Evolutionary conservation across 2,888 invertebrate genomes (phyloP).

Genomic region (Sialis fuliginosa): DNA sequence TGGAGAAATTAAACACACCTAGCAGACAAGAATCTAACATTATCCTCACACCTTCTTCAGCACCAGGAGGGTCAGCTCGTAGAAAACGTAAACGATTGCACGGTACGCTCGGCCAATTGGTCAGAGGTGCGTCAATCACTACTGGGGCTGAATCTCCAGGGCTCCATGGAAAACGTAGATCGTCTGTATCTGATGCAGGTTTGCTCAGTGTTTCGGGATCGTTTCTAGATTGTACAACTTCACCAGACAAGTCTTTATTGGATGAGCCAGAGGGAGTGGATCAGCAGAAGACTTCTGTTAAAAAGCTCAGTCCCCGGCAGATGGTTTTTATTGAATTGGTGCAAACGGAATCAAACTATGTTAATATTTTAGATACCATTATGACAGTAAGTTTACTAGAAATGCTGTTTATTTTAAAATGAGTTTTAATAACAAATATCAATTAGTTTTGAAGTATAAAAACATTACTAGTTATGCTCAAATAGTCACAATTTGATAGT

Average conservation of each 20-base stretch:
- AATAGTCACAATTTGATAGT: neutral
- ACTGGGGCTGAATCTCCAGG: conserved; percentile 30
- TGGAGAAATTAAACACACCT: conserved; percentile 31
- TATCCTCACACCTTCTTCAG: conserved; percentile 24
- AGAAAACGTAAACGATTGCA: conserved; percentile 69
- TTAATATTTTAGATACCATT: conserved; percentile 84
- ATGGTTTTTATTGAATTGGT: conserved; percentile 81
- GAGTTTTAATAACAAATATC: neutral
- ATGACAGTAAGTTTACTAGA: conserved; percentile 46
- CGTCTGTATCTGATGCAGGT: conserved; percentile 73
- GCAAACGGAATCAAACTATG: conserved; percentile 96
- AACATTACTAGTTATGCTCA: neutral
- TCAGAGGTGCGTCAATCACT: conserved; percentile 19
- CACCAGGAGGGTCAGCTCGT: conserved; percentile 22
- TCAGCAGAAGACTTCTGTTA: conserved; percentile 5
- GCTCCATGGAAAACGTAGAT: conserved; percentile 48
- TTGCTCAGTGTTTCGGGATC: conserved; percentile 72
- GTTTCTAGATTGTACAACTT: conserved; percentile 74
- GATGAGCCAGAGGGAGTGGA: conserved; percentile 24
- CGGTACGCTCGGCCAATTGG: conserved; percentile 38
- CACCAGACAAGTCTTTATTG: conserved; percentile 48
- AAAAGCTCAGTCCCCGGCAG: conserved; percentile 36
- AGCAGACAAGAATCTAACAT: conserved; percentile 37
- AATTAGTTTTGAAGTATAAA: neutral
- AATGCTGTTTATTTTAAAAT: neutral